Evolutionary conservation across 2,797 vertebrate genomes (phyloP), one percentile per base, ranked within the genome.

Genomic region (Onychomys arenicola): DNA sequence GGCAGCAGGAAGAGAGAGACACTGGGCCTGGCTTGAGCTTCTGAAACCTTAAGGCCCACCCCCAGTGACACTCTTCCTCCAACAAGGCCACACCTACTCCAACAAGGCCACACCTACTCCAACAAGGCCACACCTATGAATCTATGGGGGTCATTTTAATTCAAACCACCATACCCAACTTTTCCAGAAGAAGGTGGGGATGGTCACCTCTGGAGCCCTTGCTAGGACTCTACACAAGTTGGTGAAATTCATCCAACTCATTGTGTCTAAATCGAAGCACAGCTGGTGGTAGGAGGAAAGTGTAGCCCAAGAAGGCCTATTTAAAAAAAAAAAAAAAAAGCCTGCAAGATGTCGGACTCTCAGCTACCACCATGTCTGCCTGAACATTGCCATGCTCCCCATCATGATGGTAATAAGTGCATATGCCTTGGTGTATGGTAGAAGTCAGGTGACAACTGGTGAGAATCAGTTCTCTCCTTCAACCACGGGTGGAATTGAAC

Each of bases 261-360:
- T 19, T 12, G 43, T 46, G 40, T n/a, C 83, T 75, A 80, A 92
- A 88, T 34, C 40, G 69, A 88, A 96, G 57, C 40, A 27, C 57
- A 78, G 14, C 3, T 3, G 10, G 17, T 5, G 10, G 3, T n/a
- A 49, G 49, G 5, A 43, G 0, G 2, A 17, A 0, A 29, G 52
- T 11, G 0, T 0, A 8, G 7, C 3, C 17, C 37, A 27, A 59
- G 52, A 57, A 43, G n/a, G n/a, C n/a, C n/a, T n/a, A n/a, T n/a
- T n/a, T n/a, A n/a, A n/a, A n/a, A n/a, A n/a, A n/a, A n/a, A n/a
- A n/a, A n/a, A n/a, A n/a, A n/a, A n/a, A n/a, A n/a, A n/a, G n/a
- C n/a, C n/a, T n/a, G n/a, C n/a, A n/a, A n/a, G n/a, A n/a, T n/a
- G n/a, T n/a, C n/a, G n/a, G n/a, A n/a, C n/a, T n/a, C n/a, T n/a